phyloP scores from a whole-genome alignment of 2,797 vertebrate species.

The Alectoris magna region DNA sequence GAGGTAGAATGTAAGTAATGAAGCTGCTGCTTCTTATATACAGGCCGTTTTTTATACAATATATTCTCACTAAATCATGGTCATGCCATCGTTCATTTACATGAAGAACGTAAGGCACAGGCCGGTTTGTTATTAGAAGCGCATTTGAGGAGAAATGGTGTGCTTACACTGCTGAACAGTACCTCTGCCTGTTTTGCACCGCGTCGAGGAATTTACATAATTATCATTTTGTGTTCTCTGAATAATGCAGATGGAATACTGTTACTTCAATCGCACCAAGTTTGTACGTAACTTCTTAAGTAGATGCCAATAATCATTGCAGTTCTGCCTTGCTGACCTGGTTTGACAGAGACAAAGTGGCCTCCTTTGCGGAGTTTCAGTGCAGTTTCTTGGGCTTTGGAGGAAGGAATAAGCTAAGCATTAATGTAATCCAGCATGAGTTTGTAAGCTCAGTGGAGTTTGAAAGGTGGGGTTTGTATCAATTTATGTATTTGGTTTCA shows the following conservation, averaged over 20 bases:
- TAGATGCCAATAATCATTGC: background rate
- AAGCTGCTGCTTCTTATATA: constrained; percentile 62
- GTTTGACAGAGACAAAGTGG: background rate
- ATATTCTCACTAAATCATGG: constrained; percentile 67
- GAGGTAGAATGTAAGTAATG: constrained; percentile 81
- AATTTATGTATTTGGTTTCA: background rate
- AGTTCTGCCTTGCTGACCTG: background rate
- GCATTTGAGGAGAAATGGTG: constrained; percentile 31
- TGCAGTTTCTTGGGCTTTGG: no score
- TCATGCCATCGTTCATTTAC: constrained; percentile 69
- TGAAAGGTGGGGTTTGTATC: background rate
- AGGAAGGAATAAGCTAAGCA: background rate
- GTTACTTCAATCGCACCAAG: background rate
- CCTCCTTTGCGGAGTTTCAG: background rate
- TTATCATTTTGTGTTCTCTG: background rate
- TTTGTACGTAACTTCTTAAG: background rate
- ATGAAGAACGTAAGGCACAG: constrained; percentile 45
- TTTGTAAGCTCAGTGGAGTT: background rate
- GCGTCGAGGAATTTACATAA: background rate
- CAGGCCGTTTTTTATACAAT: constrained; percentile 68
- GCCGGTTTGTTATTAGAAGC: constrained; percentile 56
- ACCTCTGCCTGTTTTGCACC: background rate
- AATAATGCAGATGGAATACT: background rate
- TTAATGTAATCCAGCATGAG: background rate
- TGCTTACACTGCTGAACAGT: background rate